Conservation (phyloP, 2,113 vertebrate genomes). For the Triplophysa siluroides region DNA sequence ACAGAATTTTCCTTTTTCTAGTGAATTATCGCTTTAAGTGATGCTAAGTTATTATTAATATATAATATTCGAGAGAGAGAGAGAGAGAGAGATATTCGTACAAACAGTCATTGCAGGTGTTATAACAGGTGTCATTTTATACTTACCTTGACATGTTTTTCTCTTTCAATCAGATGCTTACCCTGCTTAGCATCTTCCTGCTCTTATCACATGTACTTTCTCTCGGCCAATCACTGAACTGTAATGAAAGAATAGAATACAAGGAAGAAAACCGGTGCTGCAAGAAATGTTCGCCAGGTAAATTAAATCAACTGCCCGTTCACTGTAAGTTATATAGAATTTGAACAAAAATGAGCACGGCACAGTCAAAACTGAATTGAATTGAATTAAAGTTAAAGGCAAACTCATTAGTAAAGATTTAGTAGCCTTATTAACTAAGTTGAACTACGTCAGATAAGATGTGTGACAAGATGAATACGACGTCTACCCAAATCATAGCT, state of each 20-base stretch:
- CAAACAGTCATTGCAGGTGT: slow-evolving; percentile 11
- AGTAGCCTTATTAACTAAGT: background rate
- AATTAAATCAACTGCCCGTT: background rate
- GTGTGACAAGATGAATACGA: background rate
- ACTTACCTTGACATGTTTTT: background rate
- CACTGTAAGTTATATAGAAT: background rate
- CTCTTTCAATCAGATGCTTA: slow-evolving; percentile 43
- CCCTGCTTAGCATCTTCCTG: slow-evolving; percentile 24
- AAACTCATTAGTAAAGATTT: background rate
- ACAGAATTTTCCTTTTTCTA: no score
- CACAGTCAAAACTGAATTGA: no score
- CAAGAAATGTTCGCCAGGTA: slow-evolving; percentile 53
- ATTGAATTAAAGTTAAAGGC: no score
- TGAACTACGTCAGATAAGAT: background rate
- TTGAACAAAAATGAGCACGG: background rate
- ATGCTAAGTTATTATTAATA: no score
- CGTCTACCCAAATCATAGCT: background rate
- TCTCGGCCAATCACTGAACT: background rate
- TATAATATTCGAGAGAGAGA: no score
- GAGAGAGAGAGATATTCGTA: background rate
- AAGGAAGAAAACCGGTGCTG: background rate
- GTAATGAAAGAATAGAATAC: background rate
- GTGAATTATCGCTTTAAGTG: no score
- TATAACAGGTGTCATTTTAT: background rate
- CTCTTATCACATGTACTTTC: slow-evolving; percentile 18